phyloP scores from a whole-genome alignment of 1,140 invertebrate species.

The Achatina immaculata region DNA sequence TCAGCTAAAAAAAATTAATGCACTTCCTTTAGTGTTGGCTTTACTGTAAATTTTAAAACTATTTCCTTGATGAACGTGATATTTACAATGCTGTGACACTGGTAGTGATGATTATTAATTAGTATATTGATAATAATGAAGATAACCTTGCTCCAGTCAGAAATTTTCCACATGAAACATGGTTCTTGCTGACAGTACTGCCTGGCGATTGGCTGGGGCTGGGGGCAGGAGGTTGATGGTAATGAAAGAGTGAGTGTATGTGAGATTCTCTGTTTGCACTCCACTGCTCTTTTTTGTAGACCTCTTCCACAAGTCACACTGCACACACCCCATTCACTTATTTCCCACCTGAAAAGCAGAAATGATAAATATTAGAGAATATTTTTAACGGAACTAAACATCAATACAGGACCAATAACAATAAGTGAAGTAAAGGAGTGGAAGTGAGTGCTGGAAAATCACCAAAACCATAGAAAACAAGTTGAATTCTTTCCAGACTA shows the following conservation, averaged over 20 bases:
- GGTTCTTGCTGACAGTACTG: constrained; percentile 77
- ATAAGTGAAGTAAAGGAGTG: too few relatives aligned
- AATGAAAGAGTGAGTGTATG: constrained; percentile 48
- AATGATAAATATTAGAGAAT: too few relatives aligned
- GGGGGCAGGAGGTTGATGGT: constrained; percentile 70
- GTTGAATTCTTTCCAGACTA: too few relatives aligned
- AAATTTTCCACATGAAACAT: constrained; percentile 80
- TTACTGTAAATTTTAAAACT: too few relatives aligned
- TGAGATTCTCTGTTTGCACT: constrained; percentile 66
- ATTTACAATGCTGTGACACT: too few relatives aligned
- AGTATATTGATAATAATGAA: background rate
- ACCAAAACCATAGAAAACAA: too few relatives aligned
- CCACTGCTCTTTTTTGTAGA: constrained; percentile 69
- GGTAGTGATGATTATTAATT: background rate
- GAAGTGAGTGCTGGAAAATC: too few relatives aligned
- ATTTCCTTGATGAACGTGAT: too few relatives aligned
- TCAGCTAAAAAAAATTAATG: too few relatives aligned
- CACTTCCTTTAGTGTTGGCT: too few relatives aligned
- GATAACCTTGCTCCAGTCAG: constrained; percentile 74
- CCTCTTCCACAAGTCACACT: constrained; percentile 74
- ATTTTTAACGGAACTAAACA: too few relatives aligned
- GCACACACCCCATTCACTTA: constrained; percentile 69
- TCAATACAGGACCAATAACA: too few relatives aligned
- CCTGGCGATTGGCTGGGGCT: constrained; percentile 74
- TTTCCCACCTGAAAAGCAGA: constrained; percentile 61